Conservation (phyloP, 2,888 invertebrate species). For the Callinectes sapidus region DNA sequence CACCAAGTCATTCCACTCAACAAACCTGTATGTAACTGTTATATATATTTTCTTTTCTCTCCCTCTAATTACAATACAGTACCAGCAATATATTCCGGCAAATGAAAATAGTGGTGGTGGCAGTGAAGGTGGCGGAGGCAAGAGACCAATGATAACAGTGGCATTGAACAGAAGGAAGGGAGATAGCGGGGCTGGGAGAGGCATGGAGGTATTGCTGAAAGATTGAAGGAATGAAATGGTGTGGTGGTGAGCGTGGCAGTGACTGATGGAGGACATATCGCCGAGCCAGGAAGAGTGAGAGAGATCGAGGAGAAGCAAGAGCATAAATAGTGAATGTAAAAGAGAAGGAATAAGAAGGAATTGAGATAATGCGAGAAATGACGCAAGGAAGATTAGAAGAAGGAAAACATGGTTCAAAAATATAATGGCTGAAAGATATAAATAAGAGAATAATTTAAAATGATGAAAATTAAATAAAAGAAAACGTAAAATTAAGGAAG, state of each 20-base stretch:
- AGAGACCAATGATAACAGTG: not conserved
- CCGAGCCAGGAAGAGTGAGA: not conserved
- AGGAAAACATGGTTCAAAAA: too few species aligned
- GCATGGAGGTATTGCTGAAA: not conserved
- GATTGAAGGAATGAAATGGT: not conserved
- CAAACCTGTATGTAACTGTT: not conserved
- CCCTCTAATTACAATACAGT: not conserved
- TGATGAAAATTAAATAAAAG: too few species aligned
- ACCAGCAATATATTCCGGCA: not conserved
- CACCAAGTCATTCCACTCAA: not conserved
- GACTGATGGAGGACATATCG: not conserved
- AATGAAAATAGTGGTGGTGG: not conserved
- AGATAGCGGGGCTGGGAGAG: not conserved
- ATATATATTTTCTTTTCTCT: too few species aligned
- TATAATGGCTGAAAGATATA: too few species aligned
- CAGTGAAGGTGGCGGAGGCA: not conserved
- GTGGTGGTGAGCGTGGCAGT: not conserved
- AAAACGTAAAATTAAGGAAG: too few species aligned
- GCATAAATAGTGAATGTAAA: not conserved
- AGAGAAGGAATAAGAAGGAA: not conserved
- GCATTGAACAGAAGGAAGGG: not conserved
- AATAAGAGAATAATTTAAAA: too few species aligned
- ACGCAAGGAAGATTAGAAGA: not conserved
- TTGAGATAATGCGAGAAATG: not conserved
- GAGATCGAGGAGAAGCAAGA: not conserved